phyloP scores from a whole-genome alignment of 2,113 vertebrate genomes.

The Oreocharis arfaki region DNA sequence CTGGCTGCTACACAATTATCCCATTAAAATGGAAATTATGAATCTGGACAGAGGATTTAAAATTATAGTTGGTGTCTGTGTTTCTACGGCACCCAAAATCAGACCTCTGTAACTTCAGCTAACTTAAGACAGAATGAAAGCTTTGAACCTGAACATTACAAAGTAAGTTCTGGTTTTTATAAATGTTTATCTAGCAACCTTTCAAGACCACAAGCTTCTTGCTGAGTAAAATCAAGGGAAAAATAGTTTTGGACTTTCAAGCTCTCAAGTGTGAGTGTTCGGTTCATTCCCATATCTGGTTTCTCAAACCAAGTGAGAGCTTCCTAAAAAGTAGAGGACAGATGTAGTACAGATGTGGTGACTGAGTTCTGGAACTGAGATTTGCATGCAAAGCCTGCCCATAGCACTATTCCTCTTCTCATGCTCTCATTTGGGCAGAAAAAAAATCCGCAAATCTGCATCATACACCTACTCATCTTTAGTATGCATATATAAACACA shows the following conservation, averaged over 20 bases:
- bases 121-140: neutral
- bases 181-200: neutral
- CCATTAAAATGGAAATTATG: neutral
- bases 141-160: neutral
- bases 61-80: neutral
- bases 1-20: neutral
- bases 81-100: neutral
- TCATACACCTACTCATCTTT: neutral
- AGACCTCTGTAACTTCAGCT: neutral
- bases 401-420: neutral
- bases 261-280: neutral
- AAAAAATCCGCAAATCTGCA: neutral
- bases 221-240: neutral
- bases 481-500: neutral
- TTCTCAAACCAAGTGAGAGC: neutral
- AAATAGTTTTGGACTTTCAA: neutral
- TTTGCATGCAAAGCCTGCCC: neutral
- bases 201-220: neutral
- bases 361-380: neutral
- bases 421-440: neutral
- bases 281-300: neutral
- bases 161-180: neutral
- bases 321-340: slow-evolving; percentile 11
- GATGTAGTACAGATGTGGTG: neutral
- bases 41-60: neutral